Conservation (phyloP, 2,113 vertebrate species). For the Cacatua alba region DNA sequence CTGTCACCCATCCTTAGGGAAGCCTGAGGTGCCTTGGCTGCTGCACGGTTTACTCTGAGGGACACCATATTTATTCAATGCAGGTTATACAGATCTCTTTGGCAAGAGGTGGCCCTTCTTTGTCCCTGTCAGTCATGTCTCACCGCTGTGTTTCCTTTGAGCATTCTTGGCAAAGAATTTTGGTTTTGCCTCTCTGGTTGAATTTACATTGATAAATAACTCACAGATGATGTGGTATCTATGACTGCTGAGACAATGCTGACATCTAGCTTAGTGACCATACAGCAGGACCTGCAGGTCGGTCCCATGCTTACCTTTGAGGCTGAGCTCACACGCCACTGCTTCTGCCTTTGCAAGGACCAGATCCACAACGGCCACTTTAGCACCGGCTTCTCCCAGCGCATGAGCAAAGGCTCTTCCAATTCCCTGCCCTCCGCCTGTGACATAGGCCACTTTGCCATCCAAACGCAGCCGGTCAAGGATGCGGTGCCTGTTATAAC, state of each 20-base stretch:
- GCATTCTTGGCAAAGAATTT: background rate
- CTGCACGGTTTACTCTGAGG: background rate
- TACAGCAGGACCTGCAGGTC: background rate
- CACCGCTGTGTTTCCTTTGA: background rate
- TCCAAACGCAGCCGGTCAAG: slow-evolving; percentile 79
- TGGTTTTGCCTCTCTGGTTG: background rate
- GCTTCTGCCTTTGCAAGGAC: slow-evolving; percentile 75
- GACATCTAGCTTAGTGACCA: background rate
- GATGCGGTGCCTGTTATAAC: slow-evolving; percentile 56
- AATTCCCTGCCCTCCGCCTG: slow-evolving; percentile 80
- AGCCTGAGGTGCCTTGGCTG: background rate
- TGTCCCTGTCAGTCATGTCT: background rate
- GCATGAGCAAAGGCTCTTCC: slow-evolving; percentile 82
- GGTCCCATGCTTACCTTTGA: slow-evolving; percentile 73
- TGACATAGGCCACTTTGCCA: slow-evolving; percentile 79
- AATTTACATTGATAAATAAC: background rate
- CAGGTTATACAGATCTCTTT: background rate
- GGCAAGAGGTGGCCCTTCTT: background rate
- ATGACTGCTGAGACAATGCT: background rate
- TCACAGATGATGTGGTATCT: background rate
- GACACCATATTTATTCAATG: background rate
- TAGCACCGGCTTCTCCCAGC: slow-evolving; percentile 79
- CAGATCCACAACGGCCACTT: slow-evolving; percentile 79
- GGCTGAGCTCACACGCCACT: slow-evolving; percentile 72
- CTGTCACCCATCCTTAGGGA: background rate